These are phyloP conservation scores for Seira ritae DNA, from an alignment of 2,888 invertebrate genomes.

Conservation along the genomic window DNA sequence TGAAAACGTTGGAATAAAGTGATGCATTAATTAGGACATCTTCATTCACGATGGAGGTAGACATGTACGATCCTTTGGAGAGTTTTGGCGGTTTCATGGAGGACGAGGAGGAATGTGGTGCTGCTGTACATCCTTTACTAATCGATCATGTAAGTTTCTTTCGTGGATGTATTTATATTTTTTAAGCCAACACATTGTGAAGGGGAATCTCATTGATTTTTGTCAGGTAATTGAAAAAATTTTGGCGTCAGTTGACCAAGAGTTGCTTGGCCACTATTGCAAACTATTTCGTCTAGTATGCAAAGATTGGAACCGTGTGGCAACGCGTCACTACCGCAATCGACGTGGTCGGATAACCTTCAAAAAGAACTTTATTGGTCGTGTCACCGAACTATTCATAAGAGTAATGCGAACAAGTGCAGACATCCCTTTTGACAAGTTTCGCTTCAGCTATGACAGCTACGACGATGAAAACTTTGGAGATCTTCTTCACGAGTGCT, in stretches of 20 bases:
- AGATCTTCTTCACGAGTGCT: conserved; percentile 49
- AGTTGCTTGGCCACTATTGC: conserved; percentile 50
- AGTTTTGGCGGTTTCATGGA: background rate
- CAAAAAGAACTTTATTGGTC: conserved; percentile 56
- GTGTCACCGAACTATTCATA: conserved; percentile 48
- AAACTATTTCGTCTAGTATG: conserved; percentile 49
- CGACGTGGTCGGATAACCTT: conserved; percentile 49
- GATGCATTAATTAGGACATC: no score
- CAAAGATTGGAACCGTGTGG: conserved; percentile 50
- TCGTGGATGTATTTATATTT: background rate
- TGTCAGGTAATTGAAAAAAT: conserved; percentile 46
- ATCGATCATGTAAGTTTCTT: conserved; percentile 55
- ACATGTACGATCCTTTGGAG: conserved; percentile 36
- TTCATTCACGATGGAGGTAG: conserved; percentile 44
- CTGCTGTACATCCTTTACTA: conserved; percentile 33
- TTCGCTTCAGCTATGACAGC: conserved; percentile 44
- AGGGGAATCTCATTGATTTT: background rate
- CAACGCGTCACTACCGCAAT: conserved; percentile 34
- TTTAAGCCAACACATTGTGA: background rate
- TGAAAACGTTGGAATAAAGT: background rate
- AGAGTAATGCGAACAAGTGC: conserved; percentile 51
- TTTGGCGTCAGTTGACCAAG: conserved; percentile 41
- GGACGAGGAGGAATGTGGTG: background rate
- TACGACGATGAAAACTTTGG: conserved; percentile 54
- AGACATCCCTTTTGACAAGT: conserved; percentile 50